phyloP scores from a whole-genome alignment of 2,797 vertebrate genomes.

The Syncerus caffer region DNA sequence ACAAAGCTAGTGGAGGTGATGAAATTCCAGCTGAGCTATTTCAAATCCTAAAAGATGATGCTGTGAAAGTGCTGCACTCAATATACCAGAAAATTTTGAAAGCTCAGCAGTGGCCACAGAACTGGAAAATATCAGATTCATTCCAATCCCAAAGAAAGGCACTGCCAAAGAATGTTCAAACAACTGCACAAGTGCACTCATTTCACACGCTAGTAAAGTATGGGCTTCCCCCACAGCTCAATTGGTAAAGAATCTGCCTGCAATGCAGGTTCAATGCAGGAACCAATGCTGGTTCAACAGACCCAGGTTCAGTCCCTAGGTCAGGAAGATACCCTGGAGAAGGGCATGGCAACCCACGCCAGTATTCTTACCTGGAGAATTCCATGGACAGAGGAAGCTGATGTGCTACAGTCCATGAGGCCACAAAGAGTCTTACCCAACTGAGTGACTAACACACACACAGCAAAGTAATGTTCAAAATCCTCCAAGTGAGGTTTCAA shows the following conservation, averaged over 20 bases:
- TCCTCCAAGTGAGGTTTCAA: background rate
- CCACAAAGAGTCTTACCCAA: background rate
- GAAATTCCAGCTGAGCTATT: background rate
- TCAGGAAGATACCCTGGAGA: background rate
- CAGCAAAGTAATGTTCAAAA: background rate
- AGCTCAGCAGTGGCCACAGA: background rate
- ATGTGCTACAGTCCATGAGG: background rate
- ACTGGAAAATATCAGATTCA: background rate
- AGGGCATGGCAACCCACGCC: background rate
- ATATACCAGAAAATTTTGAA: background rate
- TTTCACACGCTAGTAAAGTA: background rate
- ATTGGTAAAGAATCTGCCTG: background rate
- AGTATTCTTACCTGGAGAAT: background rate
- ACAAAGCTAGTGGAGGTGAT: background rate
- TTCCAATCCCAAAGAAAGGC: background rate
- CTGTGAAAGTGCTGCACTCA: background rate
- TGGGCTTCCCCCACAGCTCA: background rate
- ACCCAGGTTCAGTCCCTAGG: background rate
- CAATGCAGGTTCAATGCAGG: background rate
- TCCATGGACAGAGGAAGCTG: background rate
- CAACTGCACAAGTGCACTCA: background rate
- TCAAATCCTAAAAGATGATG: background rate
- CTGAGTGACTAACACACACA: background rate
- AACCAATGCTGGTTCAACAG: background rate
- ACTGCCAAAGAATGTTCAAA: background rate